A percentile compares a stretch with the other conserved stretches of the same genome.
Conservation (phyloP, 53 echinoderm and acorn worm species). For the Temnopleurus reevesii region DNA sequence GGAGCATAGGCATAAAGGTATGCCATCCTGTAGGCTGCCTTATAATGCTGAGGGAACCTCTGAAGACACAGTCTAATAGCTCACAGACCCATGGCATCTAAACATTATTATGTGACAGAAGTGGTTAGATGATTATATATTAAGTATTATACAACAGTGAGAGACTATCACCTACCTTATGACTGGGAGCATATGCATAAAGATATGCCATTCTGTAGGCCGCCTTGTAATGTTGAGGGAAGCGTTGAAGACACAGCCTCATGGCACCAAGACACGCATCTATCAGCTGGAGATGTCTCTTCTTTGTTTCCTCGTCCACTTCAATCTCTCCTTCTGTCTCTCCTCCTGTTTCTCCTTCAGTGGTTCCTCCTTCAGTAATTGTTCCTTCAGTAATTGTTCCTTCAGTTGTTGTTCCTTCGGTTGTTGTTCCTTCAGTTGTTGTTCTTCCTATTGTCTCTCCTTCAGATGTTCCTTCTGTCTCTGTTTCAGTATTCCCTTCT, state of each 20-base stretch:
- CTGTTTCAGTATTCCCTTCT: neutral
- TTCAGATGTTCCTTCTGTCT: neutral
- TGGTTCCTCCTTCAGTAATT: neutral
- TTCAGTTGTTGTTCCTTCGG: neutral
- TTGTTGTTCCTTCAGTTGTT: neutral
- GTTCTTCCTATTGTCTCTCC: neutral
- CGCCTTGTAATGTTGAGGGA: slow-evolving; percentile 97
- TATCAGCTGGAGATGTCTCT: slow-evolving; percentile 1
- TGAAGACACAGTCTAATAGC: slow-evolving; percentile 84
- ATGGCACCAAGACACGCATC: slow-evolving; percentile 75
- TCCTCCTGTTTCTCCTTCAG: neutral
- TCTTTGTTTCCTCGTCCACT: slow-evolving; percentile 28
- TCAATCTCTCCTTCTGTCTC: neutral
- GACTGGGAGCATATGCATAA: slow-evolving; percentile 60
- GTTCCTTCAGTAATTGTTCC: neutral
- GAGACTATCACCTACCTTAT: too few species aligned
- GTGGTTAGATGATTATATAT: slow-evolving; percentile 28
- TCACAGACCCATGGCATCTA: too few species aligned
- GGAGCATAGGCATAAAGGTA: slow-evolving; percentile 60
- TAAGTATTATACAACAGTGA: too few species aligned
- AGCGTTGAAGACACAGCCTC: slow-evolving; percentile 81
- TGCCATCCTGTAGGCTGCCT: slow-evolving; percentile 89
- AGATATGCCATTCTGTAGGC: slow-evolving; percentile 83
- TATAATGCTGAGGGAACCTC: slow-evolving; percentile 95
- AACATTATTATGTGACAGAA: slow-evolving; percentile 53